These are phyloP conservation scores for Cheumatopsyche charites DNA, from an alignment of 1,140 invertebrate species.

Conservation along the genomic window DNA sequence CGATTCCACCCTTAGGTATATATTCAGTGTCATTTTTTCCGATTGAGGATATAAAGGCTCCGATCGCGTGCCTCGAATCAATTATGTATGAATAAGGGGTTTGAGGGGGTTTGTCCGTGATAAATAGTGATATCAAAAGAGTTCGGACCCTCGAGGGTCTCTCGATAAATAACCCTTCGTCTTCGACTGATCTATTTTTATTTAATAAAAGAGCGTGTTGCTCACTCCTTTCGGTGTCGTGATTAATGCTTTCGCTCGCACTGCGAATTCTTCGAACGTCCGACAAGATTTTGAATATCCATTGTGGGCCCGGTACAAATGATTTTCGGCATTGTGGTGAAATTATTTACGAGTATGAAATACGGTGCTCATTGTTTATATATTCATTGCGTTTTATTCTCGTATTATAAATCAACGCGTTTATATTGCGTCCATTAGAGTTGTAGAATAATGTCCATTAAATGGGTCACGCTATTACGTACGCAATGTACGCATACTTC, in stretches of 20 bases:
- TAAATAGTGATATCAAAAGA: slow-evolving; percentile 25
- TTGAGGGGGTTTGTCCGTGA: slow-evolving; percentile 12
- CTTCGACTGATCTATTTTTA: slow-evolving; percentile 11
- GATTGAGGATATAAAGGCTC: not conserved
- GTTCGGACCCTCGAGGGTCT: not conserved
- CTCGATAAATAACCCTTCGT: slow-evolving; percentile 25
- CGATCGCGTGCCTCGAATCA: slow-evolving; percentile 12
- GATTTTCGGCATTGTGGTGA: too few relatives aligned
- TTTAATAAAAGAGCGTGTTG: slow-evolving; percentile 21
- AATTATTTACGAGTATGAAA: too few relatives aligned
- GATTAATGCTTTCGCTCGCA: slow-evolving; percentile 13
- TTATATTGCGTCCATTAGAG: too few relatives aligned
- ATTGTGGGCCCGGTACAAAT: too few relatives aligned
- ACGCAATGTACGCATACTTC: too few relatives aligned
- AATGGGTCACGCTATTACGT: too few relatives aligned
- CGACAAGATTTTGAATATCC: not conserved
- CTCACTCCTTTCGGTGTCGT: not conserved
- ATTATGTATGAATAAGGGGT: slow-evolving; percentile 8
- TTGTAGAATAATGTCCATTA: too few relatives aligned
- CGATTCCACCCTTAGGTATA: too few relatives aligned
- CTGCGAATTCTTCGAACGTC: not conserved
- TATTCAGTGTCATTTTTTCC: not conserved
- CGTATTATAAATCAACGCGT: too few relatives aligned
- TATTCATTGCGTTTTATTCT: too few relatives aligned
- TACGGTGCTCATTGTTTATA: too few relatives aligned